These are phyloP conservation scores for Bubo blakistoni DNA, from an alignment of 2,113 vertebrate genomes.

Conservation along the genomic window DNA sequence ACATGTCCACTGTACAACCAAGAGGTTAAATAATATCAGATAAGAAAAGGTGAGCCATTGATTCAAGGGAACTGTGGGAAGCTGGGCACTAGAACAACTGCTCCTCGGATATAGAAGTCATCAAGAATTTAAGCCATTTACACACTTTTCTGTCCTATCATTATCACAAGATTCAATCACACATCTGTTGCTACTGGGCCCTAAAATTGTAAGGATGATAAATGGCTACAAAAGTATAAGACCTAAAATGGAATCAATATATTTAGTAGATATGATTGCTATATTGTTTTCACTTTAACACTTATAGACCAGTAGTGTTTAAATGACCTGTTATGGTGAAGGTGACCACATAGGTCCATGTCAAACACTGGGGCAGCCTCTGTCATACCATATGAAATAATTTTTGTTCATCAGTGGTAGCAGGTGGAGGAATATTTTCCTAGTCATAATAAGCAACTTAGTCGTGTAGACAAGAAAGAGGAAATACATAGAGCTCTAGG, in stretches of 20 bases:
- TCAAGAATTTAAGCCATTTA: neutral
- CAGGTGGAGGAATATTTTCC: neutral
- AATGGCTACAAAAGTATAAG: neutral
- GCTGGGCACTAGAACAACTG: neutral
- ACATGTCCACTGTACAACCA: neutral
- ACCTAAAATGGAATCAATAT: neutral
- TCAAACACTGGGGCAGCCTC: neutral
- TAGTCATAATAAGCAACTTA: neutral
- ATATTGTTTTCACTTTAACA: neutral
- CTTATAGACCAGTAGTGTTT: neutral
- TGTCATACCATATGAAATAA: neutral
- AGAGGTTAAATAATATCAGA: neutral
- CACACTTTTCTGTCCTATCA: neutral
- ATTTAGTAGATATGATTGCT: neutral
- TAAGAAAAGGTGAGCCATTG: neutral
- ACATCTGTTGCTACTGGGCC: neutral
- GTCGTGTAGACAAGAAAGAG: neutral
- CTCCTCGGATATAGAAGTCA: neutral
- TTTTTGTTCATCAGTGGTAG: neutral
- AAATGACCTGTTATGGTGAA: neutral
- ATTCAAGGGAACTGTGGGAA: neutral
- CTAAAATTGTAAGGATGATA: neutral
- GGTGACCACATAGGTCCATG: neutral
- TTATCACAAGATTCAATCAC: neutral
- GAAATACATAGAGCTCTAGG: neutral